Conservation (phyloP, 1,140 invertebrate genomes). For the Brachionus calyciflorus region DNA sequence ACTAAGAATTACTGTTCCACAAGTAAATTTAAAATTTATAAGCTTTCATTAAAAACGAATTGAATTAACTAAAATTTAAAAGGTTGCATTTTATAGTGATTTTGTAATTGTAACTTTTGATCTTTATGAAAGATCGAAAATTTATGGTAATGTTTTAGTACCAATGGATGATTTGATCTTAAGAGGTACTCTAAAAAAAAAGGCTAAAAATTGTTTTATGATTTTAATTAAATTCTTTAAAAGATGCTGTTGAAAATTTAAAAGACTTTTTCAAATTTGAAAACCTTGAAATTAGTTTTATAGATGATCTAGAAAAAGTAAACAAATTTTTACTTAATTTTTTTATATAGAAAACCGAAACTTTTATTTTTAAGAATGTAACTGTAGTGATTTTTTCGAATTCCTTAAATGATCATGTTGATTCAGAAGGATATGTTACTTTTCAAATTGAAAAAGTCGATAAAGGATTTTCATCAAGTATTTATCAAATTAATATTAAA, state of each 20-base stretch:
- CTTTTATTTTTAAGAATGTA: not conserved
- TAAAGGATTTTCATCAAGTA: constrained; percentile 13
- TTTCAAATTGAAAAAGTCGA: not conserved
- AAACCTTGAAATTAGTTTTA: constrained; percentile 5
- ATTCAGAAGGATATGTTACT: not conserved
- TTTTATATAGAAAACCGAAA: not conserved
- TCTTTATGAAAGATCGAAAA: not conserved
- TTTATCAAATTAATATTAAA: not conserved
- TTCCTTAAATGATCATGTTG: constrained; percentile 3
- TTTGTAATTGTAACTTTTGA: not conserved
- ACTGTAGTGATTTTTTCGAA: not conserved
- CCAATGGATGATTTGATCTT: constrained; percentile 6
- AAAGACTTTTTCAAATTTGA: not conserved
- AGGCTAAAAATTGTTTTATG: too few relatives aligned
- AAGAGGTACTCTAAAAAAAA: not conserved
- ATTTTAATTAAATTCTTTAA: not conserved
- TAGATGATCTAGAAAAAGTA: constrained; percentile 22
- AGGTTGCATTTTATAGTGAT: not conserved
- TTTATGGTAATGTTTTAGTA: constrained; percentile 6
- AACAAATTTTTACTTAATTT: not conserved
- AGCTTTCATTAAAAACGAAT: not conserved
- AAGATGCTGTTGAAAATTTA: constrained; percentile 34
- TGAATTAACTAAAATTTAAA: not conserved
- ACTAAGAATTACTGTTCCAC: too few relatives aligned
- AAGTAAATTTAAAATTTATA: not conserved